Percentiles rank a stretch among this genome's conserved stretches.
Conservation (phyloP, 2,797 vertebrate genomes). For the Neostethus bicornis region DNA sequence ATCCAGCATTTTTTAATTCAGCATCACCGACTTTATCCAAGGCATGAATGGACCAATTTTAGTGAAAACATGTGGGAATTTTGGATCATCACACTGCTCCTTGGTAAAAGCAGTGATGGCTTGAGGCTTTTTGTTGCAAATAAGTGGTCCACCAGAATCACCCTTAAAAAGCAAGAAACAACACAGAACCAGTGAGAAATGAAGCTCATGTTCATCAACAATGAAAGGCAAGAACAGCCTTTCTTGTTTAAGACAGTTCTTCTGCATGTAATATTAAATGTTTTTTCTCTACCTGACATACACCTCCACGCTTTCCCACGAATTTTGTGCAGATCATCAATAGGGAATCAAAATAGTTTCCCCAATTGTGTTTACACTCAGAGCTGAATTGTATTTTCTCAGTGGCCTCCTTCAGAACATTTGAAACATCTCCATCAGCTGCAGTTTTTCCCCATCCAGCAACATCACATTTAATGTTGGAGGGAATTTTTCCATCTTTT, state of each 20-base stretch:
- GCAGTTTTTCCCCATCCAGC: conserved; percentile 72
- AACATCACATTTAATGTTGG: conserved; percentile 45
- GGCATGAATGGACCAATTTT: conserved; percentile 59
- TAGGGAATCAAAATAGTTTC: accelerated
- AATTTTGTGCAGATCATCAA: conserved; percentile 72
- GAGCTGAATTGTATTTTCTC: conserved; percentile 26
- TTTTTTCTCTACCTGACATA: conserved; percentile 66
- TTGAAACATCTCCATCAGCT: accelerated
- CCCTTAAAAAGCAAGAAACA: conserved; percentile 63
- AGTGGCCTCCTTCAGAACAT: conserved; percentile 55
- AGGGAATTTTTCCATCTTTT: conserved; percentile 23
- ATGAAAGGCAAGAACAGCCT: conserved; percentile 1
- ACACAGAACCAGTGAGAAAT: not conserved
- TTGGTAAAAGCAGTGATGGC: conserved; percentile 53
- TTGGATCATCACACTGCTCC: conserved; percentile 3
- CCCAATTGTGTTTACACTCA: conserved; percentile 39
- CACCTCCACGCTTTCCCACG: conserved; percentile 40
- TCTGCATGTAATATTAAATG: not conserved
- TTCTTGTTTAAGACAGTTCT: not conserved
- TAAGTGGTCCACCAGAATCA: conserved; percentile 78
- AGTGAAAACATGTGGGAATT: conserved; percentile 65
- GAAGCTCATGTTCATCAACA: not conserved
- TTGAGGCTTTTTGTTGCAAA: conserved; percentile 60
- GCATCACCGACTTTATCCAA: conserved; percentile 68
- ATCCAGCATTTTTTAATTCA: not conserved